These are phyloP conservation scores for Eremobia ochroleuca DNA, from an alignment of 2,888 invertebrate species.

Conservation along the genomic window DNA sequence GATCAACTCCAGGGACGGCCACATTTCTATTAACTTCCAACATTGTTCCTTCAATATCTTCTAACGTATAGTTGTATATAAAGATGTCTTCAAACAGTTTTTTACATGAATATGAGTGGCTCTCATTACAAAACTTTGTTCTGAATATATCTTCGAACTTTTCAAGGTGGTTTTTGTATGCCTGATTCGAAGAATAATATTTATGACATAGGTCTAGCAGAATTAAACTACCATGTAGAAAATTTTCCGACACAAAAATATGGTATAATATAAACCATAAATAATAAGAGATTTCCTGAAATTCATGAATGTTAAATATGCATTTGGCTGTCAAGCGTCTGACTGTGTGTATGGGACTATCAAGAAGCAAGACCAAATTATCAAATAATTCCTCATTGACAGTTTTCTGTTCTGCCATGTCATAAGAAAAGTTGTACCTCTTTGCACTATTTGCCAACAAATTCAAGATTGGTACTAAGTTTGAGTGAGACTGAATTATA, in stretches of 20 bases:
- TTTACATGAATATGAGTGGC: slow-evolving; percentile 80
- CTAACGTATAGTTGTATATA: slow-evolving; percentile 44
- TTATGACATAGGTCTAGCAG: slow-evolving; percentile 76
- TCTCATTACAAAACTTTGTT: slow-evolving; percentile 58
- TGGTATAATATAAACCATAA: slow-evolving; percentile 62
- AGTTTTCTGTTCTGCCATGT: slow-evolving; percentile 65
- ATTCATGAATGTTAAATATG: slow-evolving; percentile 83
- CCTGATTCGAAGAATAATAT: slow-evolving; percentile 62
- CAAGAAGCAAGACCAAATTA: slow-evolving; percentile 78
- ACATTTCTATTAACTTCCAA: slow-evolving; percentile 68
- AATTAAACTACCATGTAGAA: slow-evolving; percentile 83
- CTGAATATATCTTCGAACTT: slow-evolving; percentile 69
- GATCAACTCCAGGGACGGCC: slow-evolving; percentile 75
- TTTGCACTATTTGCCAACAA: slow-evolving; percentile 84
- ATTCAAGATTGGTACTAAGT: slow-evolving; percentile 86
- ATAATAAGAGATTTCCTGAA: slow-evolving; percentile 70
- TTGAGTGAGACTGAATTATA: slow-evolving; percentile 81
- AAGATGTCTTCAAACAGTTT: slow-evolving; percentile 75
- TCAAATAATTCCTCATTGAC: slow-evolving; percentile 73
- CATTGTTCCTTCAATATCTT: slow-evolving; percentile 71
- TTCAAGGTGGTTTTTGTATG: slow-evolving; percentile 60
- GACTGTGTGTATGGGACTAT: slow-evolving; percentile 86
- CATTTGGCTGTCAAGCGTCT: slow-evolving; percentile 85
- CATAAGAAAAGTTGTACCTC: slow-evolving; percentile 81
- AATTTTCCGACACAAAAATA: slow-evolving; percentile 77